phyloP scores from a whole-genome alignment of 2,797 vertebrate species.

The Limnodromus scolopaceus region DNA sequence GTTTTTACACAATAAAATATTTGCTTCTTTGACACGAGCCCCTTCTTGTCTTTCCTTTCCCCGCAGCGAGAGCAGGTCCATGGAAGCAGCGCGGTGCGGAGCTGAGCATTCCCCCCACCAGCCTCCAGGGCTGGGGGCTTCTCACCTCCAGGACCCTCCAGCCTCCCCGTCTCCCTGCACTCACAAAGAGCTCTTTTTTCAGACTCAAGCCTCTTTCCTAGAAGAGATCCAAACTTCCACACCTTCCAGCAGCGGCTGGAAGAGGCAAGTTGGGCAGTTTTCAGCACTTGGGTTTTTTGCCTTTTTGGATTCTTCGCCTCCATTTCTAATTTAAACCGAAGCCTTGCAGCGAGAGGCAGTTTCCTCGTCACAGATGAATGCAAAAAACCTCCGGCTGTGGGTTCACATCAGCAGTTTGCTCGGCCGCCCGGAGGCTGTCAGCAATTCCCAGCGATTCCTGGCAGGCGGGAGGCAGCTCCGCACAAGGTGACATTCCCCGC shows the following conservation, averaged over 20 bases:
- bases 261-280: not conserved
- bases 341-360: not conserved
- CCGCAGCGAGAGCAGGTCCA: rapidly evolving
- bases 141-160: too few species aligned
- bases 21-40: constrained; percentile 12
- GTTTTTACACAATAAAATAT: constrained; percentile 78
- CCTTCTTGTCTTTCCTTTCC: not conserved
- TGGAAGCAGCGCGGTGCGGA: rapidly evolving
- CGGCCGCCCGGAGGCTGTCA: rapidly evolving
- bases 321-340: not conserved
- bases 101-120: rapidly evolving
- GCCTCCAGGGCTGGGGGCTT: rapidly evolving
- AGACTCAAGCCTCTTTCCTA: not conserved
- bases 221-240: too few species aligned
- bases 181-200: not conserved
- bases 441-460: not conserved
- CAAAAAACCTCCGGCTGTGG: not conserved
- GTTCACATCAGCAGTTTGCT: constrained; percentile 11
- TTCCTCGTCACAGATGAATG: not conserved
- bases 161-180: not conserved
- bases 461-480: not conserved
- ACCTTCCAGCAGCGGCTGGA: rapidly evolving
- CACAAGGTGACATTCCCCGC: not conserved
- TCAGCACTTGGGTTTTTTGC: not conserved
- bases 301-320: not conserved